These are phyloP conservation scores for Protomyctophum bolini DNA, from an alignment of 2,113 vertebrate genomes.

Conservation along the genomic window DNA sequence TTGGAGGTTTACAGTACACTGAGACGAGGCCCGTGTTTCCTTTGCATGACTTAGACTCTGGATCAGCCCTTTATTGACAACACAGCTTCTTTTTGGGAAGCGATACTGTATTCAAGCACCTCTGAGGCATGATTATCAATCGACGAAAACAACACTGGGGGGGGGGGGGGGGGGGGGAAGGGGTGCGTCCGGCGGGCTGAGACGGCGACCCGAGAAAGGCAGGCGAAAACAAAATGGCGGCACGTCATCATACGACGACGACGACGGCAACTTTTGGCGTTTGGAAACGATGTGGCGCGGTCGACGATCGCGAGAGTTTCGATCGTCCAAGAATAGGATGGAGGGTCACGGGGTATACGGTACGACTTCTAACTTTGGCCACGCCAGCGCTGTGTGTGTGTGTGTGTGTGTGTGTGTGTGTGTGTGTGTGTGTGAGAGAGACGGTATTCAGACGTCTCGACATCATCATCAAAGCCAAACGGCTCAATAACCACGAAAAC, in stretches of 20 bases:
- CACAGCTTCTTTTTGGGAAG: no score
- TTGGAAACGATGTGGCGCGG: conserved; percentile 8
- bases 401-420: neutral
- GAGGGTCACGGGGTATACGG: neutral
- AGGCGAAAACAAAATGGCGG: neutral
- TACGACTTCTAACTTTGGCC: conserved; percentile 4
- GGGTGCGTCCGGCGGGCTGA: conserved; percentile 10
- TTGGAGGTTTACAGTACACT: no score
- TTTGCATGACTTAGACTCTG: no score
- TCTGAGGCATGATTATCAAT: no score
- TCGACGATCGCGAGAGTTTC: conserved; percentile 1
- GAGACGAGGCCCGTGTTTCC: no score
- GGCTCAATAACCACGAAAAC: conserved; percentile 21
- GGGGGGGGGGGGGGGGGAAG: conserved; percentile 14
- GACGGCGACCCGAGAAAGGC: neutral
- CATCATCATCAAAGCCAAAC: neutral
- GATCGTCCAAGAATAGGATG: neutral
- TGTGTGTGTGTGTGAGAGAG: neutral
- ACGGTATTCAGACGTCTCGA: conserved; percentile 1
- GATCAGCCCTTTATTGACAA: no score
- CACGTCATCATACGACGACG: neutral
- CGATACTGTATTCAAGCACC: no score
- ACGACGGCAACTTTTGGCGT: neutral
- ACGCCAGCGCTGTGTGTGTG: conserved; percentile 19
- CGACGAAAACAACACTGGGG: no score